Evolutionary conservation across 2,797 vertebrate genomes (phyloP), one percentile per base, ranked within the genome.

Genomic region (Lycodopsis pacificus): DNA sequence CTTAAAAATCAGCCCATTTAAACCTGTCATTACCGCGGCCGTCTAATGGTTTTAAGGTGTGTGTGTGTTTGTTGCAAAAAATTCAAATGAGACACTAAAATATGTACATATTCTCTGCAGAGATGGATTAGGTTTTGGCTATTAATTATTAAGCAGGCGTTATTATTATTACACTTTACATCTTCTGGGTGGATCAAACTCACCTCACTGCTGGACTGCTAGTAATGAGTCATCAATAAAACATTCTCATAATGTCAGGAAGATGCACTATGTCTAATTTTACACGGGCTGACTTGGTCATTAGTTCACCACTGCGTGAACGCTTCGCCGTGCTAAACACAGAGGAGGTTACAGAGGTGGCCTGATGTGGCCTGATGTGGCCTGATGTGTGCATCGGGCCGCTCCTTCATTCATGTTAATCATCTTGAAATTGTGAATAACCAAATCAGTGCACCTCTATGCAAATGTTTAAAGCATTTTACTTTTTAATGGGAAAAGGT

Each of bases 191-290:
- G 91, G 93, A 95, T 95, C 91, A 89, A 91, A 91, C 91, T 92
- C 92, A 94, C 93, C 93, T 95, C 93, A 89, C 79, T 73, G 90
- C 92, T 76, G 89, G 85, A 94, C 93, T 88, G 92, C 91, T 93
- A 93, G 91, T 95, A 94, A 95, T 95, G 92, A 96, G 89, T 91
- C 93, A 95, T 95, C 94, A 95, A 96, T 95, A 96, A 95, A 95
- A 96, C 95, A 95, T 96, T 89, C 88, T 95, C 90, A 89, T 95
- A 94, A 95, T 94, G 95, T 95, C 94, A 93, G 90, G 83, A 78
- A 93, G 94, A 90, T 79, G 90, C 91, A 78, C 91, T 51, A 2
- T 25, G 89, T 90, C 90, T 95, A 94, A 95, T 95, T 96, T 94
- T 92, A 91, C 93, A 93, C 81, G 49, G 86, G 84, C 90, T 32